phyloP scores from a whole-genome alignment of 2,797 vertebrate species.

The Hemibagrus guttatus region DNA sequence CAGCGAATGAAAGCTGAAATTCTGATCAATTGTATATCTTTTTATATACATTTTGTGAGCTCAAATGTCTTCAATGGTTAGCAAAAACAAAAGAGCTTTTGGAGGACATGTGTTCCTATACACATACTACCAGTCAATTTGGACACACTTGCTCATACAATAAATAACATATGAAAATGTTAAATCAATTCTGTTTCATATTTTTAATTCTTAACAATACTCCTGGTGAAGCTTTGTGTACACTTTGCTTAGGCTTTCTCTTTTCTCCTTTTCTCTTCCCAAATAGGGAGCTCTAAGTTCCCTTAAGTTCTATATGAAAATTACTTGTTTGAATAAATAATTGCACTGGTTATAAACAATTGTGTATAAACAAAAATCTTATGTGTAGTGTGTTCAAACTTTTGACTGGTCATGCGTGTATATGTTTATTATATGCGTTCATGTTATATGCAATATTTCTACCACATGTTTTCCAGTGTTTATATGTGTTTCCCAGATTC shows the following conservation, averaged over 20 bases:
- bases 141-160: background rate
- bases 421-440: background rate
- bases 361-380: background rate
- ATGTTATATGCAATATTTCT: background rate
- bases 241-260: background rate
- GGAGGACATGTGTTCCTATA: background rate
- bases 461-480: background rate
- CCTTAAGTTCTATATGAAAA: background rate
- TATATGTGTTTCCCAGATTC: background rate
- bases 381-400: background rate
- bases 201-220: background rate
- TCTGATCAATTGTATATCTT: background rate
- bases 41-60: background rate
- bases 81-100: background rate
- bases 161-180: background rate
- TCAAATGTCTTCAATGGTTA: background rate
- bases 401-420: background rate
- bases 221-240: background rate
- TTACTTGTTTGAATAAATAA: background rate
- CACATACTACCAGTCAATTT: background rate
- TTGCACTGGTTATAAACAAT: background rate
- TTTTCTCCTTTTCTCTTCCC: background rate
- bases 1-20: background rate
- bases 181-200: background rate
- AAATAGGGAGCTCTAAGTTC: background rate